Base-by-base conservation (phyloP, 2,113 vertebrate genomes). In the Alectura lathami region DNA sequence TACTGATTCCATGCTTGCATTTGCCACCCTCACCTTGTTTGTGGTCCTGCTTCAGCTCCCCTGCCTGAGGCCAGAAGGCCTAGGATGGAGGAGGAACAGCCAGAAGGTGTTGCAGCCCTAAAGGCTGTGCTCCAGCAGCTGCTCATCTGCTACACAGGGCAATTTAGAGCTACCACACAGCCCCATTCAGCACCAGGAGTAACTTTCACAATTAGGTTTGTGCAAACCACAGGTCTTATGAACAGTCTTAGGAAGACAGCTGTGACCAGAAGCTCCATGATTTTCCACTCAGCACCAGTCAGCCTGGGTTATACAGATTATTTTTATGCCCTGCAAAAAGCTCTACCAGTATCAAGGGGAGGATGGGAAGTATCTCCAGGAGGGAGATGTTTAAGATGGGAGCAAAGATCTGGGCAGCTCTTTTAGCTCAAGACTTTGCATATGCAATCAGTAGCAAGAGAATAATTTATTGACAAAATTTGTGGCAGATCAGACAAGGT, bases 401-500 rank as follows among this genome's bases (percentile, higher is more conserved):
- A 67, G 15, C 3, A 3, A 56, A 72, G 38, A 81, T 43, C n/a
- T 11, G 15, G 10, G 17, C 17, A 18, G 60, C 10, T 83, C 42
- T 56, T 60, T 89, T 56, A 60, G 5, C 69, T 79, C 42, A 63
- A 78, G 70, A 26, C 53, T 95, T 95, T 89, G 78, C 91, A 81
- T 93, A 92, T 0, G 11, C 18, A 1, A 72, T 90, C 89, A 83
- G 86, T 88, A 92, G 86, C 43, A 43, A 18, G 22, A 15, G 47
- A 20, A 85, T 91, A 91, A 86, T 91, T 93, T 94, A 97, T 73
- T 94, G 96, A 85, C 90, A 88, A 96, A 95, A 74, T 91, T 94
- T 89, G 93, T 86, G 88, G 88, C 90, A 93, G 88, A 95, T 93
- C 88, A 88, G 97, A 95, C 90, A 95, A 96, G 89, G 90, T 88